Percentiles rank a stretch among this genome's conserved stretches.
Conservation (phyloP, 1,140 invertebrate genomes). For the Physella acuta region DNA sequence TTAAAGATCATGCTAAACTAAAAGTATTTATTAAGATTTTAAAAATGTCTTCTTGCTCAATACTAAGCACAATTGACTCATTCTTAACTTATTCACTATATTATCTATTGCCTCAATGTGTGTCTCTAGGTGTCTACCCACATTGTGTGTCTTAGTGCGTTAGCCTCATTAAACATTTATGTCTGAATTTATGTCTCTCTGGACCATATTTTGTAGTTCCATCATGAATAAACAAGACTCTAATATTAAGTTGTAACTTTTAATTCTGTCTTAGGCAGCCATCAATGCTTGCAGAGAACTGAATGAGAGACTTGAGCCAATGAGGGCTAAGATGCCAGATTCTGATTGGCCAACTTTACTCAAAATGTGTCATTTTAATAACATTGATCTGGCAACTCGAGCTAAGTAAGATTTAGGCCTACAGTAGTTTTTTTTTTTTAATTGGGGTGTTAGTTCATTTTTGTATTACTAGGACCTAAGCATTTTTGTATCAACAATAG, state of each 20-base stretch:
- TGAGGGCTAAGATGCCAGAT: constrained; percentile 10
- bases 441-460: not conserved
- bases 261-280: constrained; percentile 2
- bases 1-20: too few relatives aligned
- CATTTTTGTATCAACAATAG: too few relatives aligned
- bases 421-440: not conserved
- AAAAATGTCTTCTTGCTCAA: too few relatives aligned
- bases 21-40: too few relatives aligned
- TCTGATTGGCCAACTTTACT: constrained; percentile 7
- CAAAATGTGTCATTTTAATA: constrained; percentile 5
- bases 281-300: constrained; percentile 9
- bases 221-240: not conserved
- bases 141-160: too few relatives aligned
- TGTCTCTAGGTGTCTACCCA: not conserved
- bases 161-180: too few relatives aligned
- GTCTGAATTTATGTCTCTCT: too few relatives aligned
- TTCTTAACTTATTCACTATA: too few relatives aligned
- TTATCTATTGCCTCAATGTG: not conserved
- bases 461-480: too few relatives aligned
- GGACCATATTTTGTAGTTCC: not conserved
- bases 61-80: too few relatives aligned
- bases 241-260: not conserved
- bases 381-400: constrained; percentile 3
- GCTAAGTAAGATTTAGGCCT: constrained; percentile 3
- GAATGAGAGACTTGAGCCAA: not conserved